Base-by-base conservation (phyloP, 2,888 invertebrate genomes). In the Coelopa pilipes region DNA sequence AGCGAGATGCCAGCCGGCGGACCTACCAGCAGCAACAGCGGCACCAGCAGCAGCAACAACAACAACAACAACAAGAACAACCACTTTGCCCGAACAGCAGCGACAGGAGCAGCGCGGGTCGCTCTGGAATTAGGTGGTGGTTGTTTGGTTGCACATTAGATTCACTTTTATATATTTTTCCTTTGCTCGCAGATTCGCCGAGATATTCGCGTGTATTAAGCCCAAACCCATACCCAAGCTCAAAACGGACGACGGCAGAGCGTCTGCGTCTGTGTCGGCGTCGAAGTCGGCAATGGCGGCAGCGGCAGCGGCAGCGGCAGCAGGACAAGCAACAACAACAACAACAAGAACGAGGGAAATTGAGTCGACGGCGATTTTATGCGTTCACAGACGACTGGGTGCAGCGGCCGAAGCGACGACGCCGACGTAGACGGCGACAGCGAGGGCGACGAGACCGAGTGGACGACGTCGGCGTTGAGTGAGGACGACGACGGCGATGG, bases 191-290 rank as follows among this genome's bases (percentile, higher is more conserved):
- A 62, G 66, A 70, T 72, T 74, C 63, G 71, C 59, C 49, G 63
- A 60, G 70, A 66, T 70, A 55, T 75, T 62, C 63, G 70, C 74
- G 74, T 67, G 75, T 73, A 75, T 76, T 70, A 75, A 76, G n/a
- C n/a, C n/a, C n/a, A n/a, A n/a, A n/a, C n/a, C n/a, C n/a, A 74
- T 74, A 68, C 53, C 66, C 68, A 46, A 74, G 66, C 69, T 72
- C 34, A 34, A 34, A 34, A 34, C 7, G n/a, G n/a, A n/a, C n/a
- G 34, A 34, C 7, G 34, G 34, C 34, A 34, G 34, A 34, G 34
- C 34, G 7, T 34, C 34, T 34, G 34, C 34, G 70, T 81, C 81
- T 80, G 82, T 79, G 80, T 80, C 76, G 70, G 70, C 70, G 71
- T 53, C 46, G 34, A 15, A 34, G n/a, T n/a, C 53, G 62, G 55